Percentiles rank a stretch among this genome's conserved stretches.
Evolutionary conservation across 2,113 vertebrate species (phyloP).

Genomic region (Typhlomys cinereus): DNA sequence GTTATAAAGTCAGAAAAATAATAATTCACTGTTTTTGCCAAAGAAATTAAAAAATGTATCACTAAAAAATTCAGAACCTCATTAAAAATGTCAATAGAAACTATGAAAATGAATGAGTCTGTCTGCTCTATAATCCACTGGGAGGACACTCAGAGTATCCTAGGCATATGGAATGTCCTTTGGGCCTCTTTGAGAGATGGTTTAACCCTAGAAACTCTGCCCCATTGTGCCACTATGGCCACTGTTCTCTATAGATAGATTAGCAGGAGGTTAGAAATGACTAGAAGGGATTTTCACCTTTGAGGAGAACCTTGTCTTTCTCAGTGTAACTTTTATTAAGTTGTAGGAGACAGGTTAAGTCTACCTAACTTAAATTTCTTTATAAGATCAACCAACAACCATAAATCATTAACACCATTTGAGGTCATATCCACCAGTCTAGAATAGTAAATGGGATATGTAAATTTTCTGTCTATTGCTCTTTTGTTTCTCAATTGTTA

Average conservation of each 20-base stretch:
- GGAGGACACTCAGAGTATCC: not conserved
- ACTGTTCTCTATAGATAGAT: not conserved
- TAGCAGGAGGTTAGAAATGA: not conserved
- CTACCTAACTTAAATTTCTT: not conserved
- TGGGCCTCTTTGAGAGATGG: not conserved
- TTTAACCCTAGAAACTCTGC: not conserved
- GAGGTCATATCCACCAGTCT: not conserved
- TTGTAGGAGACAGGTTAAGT: not conserved
- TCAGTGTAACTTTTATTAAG: not conserved
- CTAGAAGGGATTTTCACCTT: not conserved
- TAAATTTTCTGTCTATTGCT: not conserved
- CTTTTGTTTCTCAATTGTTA: conserved; percentile 26
- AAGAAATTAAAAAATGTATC: not conserved
- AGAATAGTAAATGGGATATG: not conserved
- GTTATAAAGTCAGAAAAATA: not conserved
- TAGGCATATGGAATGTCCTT: accelerated
- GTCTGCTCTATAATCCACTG: not conserved
- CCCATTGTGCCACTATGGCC: not conserved
- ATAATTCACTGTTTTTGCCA: not conserved
- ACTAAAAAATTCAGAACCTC: not conserved
- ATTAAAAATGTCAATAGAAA: not conserved
- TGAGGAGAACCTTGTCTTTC: not conserved
- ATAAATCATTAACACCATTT: not conserved
- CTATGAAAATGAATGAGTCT: not conserved
- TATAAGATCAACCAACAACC: not conserved